A percentile compares a stretch with the other conserved stretches of the same genome.
Conservation (phyloP, 1,140 invertebrate genomes). For the Scaptomyza montana region DNA sequence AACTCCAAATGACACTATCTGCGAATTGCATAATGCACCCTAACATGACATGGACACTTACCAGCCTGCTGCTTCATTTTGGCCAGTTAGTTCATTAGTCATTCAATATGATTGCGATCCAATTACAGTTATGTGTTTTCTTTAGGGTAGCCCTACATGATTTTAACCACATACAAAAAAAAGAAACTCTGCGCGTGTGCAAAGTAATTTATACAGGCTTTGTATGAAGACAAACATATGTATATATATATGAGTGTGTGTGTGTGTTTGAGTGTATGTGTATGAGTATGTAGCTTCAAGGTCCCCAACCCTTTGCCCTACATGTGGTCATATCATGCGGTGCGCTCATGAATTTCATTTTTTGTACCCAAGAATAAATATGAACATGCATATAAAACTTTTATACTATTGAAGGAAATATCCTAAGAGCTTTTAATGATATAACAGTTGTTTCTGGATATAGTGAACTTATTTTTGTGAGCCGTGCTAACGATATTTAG, state of each 20-base stretch:
- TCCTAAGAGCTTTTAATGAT: too few species aligned
- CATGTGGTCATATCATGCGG: constrained; percentile 51
- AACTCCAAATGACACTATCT: neutral
- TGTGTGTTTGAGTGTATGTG: too few species aligned
- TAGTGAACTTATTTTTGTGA: neutral
- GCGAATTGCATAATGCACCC: neutral
- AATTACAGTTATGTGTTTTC: constrained; percentile 59
- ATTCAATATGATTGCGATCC: constrained; percentile 48
- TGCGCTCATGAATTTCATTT: constrained; percentile 46
- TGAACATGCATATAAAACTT: neutral
- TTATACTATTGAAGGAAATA: too few species aligned
- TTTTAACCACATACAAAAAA: constrained; percentile 12
- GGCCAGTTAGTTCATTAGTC: constrained; percentile 46
- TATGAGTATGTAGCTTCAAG: neutral
- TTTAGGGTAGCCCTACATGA: constrained; percentile 1
- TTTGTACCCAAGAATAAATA: constrained; percentile 17
- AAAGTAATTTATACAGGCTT: constrained; percentile 17
- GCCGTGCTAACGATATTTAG: too few species aligned
- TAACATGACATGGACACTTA: neutral
- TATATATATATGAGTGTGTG: too few species aligned
- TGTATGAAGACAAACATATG: neutral
- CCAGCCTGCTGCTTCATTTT: constrained; percentile 11
- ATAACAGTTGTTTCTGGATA: too few species aligned
- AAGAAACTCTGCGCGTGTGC: constrained; percentile 6
- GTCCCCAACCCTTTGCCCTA: constrained; percentile 9